Evolutionary conservation across 2,888 invertebrate species (phyloP).

Genomic region (Drosophila tanythrix): DNA sequence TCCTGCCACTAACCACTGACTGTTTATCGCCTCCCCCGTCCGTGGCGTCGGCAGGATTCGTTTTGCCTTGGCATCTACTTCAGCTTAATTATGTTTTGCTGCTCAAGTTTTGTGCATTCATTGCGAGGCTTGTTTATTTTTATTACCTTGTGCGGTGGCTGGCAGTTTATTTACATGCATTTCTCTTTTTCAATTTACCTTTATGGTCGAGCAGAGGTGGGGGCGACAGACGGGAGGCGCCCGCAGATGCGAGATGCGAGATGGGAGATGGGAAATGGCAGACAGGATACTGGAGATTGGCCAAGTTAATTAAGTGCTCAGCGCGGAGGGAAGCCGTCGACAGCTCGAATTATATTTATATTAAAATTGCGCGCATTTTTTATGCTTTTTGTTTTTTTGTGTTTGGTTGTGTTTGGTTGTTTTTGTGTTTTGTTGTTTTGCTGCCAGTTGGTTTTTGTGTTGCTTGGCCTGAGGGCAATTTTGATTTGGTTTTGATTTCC

Average conservation of each 20-base stretch:
- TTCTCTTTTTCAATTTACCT: slow-evolving; percentile 74
- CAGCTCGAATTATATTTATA: slow-evolving; percentile 42
- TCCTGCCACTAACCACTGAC: background rate
- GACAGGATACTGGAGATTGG: slow-evolving; percentile 11
- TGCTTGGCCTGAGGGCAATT: slow-evolving; percentile 3
- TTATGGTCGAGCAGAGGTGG: slow-evolving; percentile 51
- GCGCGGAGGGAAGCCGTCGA: slow-evolving; percentile 13
- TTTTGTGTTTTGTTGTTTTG: slow-evolving; percentile 1
- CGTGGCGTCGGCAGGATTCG: background rate
- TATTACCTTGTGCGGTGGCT: slow-evolving; percentile 64
- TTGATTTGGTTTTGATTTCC: slow-evolving; percentile 60
- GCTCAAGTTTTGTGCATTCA: slow-evolving; percentile 72
- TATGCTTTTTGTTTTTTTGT: background rate
- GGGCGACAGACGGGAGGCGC: background rate
- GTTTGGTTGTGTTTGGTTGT: background rate
- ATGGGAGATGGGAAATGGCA: slow-evolving; percentile 3
- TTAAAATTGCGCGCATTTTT: slow-evolving; percentile 10
- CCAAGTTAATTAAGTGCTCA: slow-evolving; percentile 61
- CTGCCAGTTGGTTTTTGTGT: slow-evolving; percentile 36
- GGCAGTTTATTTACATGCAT: slow-evolving; percentile 72
- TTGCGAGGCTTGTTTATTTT: slow-evolving; percentile 75
- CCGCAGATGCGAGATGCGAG: background rate
- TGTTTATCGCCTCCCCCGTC: background rate
- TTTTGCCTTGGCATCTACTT: slow-evolving; percentile 44
- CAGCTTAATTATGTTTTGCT: slow-evolving; percentile 75